These are phyloP conservation scores for Tamandua tetradactyla DNA, from an alignment of 2,797 vertebrate genomes.

Conservation along the genomic window DNA sequence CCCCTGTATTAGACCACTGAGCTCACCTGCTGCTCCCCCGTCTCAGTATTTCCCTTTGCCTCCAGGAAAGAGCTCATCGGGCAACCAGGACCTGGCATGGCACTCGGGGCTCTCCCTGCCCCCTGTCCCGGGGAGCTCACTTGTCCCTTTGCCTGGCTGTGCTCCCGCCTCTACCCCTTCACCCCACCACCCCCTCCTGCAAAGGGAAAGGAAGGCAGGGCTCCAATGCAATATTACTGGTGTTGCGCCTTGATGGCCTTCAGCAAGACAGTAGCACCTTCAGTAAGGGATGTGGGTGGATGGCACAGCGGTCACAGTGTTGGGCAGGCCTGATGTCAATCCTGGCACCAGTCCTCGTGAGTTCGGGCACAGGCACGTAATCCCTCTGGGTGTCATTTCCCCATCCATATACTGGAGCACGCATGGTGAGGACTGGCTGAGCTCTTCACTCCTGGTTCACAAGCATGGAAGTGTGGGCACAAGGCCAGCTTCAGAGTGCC, in stretches of 20 bases:
- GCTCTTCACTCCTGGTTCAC: neutral
- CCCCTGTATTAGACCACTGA: neutral
- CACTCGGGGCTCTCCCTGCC: accelerated
- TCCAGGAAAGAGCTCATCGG: neutral
- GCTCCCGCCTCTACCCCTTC: too few relatives aligned
- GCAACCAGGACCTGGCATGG: too few relatives aligned
- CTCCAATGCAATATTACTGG: neutral
- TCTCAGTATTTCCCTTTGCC: accelerated
- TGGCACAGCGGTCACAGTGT: neutral
- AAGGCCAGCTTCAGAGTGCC: neutral
- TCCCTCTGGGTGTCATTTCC: neutral
- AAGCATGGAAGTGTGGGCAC: accelerated
- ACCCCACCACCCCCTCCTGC: accelerated
- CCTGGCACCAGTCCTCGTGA: neutral
- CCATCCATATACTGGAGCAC: neutral
- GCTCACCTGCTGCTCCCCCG: neutral
- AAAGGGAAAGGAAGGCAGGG: neutral
- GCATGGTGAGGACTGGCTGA: neutral
- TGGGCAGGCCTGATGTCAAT: accelerated
- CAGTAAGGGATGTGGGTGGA: neutral
- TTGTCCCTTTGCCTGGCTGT: neutral
- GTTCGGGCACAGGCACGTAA: accelerated
- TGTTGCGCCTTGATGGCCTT: neutral
- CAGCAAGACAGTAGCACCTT: accelerated
- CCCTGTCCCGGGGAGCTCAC: neutral